A percentile compares a stretch with the other conserved stretches of the same genome.
These are phyloP conservation scores for Sisyra terminalis DNA, from an alignment of 2,888 invertebrate genomes.

Conservation along the genomic window DNA sequence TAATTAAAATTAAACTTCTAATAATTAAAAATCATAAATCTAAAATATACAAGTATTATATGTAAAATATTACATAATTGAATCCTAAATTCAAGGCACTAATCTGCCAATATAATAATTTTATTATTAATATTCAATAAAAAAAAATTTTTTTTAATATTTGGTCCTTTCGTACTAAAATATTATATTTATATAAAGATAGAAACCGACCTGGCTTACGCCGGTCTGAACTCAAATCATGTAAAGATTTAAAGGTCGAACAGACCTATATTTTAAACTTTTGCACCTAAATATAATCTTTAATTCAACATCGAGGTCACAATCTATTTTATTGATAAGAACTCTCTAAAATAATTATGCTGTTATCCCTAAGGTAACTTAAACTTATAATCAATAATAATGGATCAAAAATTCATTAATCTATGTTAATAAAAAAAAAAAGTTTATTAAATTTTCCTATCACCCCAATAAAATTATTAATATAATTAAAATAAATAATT, in stretches of 20 bases:
- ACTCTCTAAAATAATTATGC: slow-evolving; percentile 63
- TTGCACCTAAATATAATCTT: slow-evolving; percentile 46
- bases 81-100: slow-evolving; percentile 56
- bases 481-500: slow-evolving; percentile 21
- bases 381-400: slow-evolving; percentile 15
- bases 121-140: slow-evolving; percentile 24
- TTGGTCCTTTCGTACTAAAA: slow-evolving; percentile 69
- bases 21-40: slow-evolving; percentile 29
- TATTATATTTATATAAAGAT: slow-evolving; percentile 43
- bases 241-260: slow-evolving; percentile 72
- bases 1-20: slow-evolving; percentile 33
- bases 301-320: slow-evolving; percentile 86
- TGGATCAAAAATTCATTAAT: slow-evolving; percentile 21
- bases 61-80: slow-evolving; percentile 40
- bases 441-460: slow-evolving; percentile 40
- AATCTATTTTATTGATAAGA: slow-evolving; percentile 56
- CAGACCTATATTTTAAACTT: slow-evolving; percentile 53
- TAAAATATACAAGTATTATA: slow-evolving; percentile 33
- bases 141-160: slow-evolving; percentile 35
- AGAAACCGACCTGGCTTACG: slow-evolving; percentile 75
- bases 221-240: slow-evolving; percentile 83
- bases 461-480: slow-evolving; percentile 45
- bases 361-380: slow-evolving; percentile 34
- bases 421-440: slow-evolving; percentile 28
- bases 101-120: slow-evolving; percentile 43